Conservation (phyloP, 2,888 invertebrate species). For the Limulus polyphemus region DNA sequence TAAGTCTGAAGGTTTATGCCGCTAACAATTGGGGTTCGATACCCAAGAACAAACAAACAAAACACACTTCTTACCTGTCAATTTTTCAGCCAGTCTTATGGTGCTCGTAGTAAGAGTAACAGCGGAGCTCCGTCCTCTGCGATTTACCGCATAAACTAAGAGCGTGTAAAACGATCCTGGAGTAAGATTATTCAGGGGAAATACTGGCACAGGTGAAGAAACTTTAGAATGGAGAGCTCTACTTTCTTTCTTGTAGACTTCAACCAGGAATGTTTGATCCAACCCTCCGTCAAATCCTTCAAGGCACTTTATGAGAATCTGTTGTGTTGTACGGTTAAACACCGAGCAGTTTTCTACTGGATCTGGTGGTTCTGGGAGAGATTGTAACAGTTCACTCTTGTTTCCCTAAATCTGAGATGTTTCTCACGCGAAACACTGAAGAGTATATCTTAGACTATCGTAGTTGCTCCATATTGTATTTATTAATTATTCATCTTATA, state of each 20-base stretch:
- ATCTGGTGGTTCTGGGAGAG: slow-evolving; percentile 64
- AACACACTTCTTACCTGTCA: slow-evolving; percentile 2
- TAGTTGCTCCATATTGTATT: too few relatives aligned
- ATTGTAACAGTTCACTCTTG: too few relatives aligned
- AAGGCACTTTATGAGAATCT: slow-evolving; percentile 64
- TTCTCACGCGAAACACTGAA: too few relatives aligned
- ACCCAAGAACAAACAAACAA: too few relatives aligned
- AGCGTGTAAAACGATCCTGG: slow-evolving; percentile 23
- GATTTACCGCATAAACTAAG: slow-evolving; percentile 26
- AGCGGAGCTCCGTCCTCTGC: slow-evolving; percentile 24
- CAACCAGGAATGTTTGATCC: slow-evolving; percentile 67
- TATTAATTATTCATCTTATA: too few relatives aligned
- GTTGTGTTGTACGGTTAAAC: slow-evolving; percentile 70
- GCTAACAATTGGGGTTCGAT: too few relatives aligned
- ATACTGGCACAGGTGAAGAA: slow-evolving; percentile 38
- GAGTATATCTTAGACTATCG: too few relatives aligned
- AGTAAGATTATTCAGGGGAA: slow-evolving; percentile 18
- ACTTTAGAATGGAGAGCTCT: slow-evolving; percentile 16
- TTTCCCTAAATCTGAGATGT: too few relatives aligned
- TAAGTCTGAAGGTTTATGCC: too few relatives aligned
- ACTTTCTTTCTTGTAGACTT: slow-evolving; percentile 45
- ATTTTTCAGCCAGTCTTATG: slow-evolving; percentile 22
- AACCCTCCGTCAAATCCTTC: slow-evolving; percentile 84
- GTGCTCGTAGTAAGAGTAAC: slow-evolving; percentile 22
- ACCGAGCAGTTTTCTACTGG: slow-evolving; percentile 81